phyloP scores from a whole-genome alignment of 1,140 invertebrate species.

The Triops cancriformis region DNA sequence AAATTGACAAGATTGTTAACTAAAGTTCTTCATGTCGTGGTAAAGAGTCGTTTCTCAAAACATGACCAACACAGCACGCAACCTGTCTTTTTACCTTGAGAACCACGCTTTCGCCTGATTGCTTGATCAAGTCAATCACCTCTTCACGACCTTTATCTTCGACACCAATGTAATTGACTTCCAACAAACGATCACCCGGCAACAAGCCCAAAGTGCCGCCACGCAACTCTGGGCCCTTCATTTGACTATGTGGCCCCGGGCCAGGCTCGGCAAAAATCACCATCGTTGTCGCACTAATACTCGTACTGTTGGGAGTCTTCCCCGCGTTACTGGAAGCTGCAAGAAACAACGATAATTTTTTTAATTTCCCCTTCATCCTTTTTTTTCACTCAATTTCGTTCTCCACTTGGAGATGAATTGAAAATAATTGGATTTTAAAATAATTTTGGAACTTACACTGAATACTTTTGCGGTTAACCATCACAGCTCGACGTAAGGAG shows the following conservation, averaged over 20 bases:
- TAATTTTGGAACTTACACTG: background rate
- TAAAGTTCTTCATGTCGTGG: background rate
- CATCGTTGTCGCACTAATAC: constrained; percentile 10
- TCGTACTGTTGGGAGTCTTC: background rate
- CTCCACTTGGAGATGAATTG: too few species aligned
- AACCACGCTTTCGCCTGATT: constrained; percentile 67
- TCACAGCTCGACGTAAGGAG: constrained; percentile 75
- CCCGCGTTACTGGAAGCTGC: background rate
- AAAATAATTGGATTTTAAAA: background rate
- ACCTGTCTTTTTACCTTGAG: constrained; percentile 57
- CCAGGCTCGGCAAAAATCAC: constrained; percentile 73
- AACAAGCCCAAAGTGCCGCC: constrained; percentile 45
- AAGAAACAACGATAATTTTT: background rate
- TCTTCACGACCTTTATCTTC: constrained; percentile 79
- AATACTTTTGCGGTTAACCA: constrained; percentile 43
- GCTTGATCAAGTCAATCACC: constrained; percentile 85
- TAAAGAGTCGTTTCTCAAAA: background rate
- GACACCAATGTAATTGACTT: constrained; percentile 79
- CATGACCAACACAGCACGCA: background rate
- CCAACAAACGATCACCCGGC: constrained; percentile 83
- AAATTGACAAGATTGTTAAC: constrained; percentile 31
- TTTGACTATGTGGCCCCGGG: constrained; percentile 45
- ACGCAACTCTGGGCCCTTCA: background rate
- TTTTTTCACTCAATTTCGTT: too few species aligned
- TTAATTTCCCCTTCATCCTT: too few species aligned